Evolutionary conservation across 2,113 vertebrate genomes (phyloP), one percentile per base, ranked within the genome.

Genomic region (Excalfactoria chinensis): DNA sequence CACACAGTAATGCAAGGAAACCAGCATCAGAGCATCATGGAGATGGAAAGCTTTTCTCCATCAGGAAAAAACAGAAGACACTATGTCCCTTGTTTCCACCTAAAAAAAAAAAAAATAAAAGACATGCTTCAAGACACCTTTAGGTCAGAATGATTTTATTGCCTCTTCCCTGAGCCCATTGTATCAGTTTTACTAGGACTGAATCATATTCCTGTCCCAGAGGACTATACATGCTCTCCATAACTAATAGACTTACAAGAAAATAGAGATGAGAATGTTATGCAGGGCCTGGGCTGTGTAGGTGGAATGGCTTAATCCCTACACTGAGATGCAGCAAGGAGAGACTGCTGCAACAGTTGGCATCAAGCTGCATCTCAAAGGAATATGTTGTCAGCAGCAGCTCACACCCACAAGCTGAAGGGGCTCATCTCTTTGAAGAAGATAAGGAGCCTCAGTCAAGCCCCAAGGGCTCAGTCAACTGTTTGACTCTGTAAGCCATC

Each of bases 291-390:
- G 75, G 16, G 44, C 49, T 86, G 70, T 17, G 67, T 71, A 56
- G 51, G 82, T 83, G 64, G 82, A 46, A 83, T 4, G 22, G 51
- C 53, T 95, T 73, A 86, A 83, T 34, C 51, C 15, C 46, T 2
- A 4, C 18, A 91, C 41, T 3, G 1, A 94, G 88, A 93, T 66
- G 30, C 32, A 70, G 86, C 63, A 89, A 93, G 53, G 5, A 89
- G 67, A 93, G n/a, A 18, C 25, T 89, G 58, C 94, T 79, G 81
- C 74, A 92, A 92, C 77, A 90, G 63, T 46, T 89, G 78, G 58
- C 74, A 90, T 32, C 11, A 28, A 11, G 15, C 44, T 94, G 4
- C 30, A 85, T 84, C 59, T 67, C 75, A 90, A 1, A 85, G 37
- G 7, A 86, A 56, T 4, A 53, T 14, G 43, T 15, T 55, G 20